These are phyloP conservation scores for Macrosoma leucophasiata DNA, from an alignment of 2,888 invertebrate genomes.

Conservation along the genomic window DNA sequence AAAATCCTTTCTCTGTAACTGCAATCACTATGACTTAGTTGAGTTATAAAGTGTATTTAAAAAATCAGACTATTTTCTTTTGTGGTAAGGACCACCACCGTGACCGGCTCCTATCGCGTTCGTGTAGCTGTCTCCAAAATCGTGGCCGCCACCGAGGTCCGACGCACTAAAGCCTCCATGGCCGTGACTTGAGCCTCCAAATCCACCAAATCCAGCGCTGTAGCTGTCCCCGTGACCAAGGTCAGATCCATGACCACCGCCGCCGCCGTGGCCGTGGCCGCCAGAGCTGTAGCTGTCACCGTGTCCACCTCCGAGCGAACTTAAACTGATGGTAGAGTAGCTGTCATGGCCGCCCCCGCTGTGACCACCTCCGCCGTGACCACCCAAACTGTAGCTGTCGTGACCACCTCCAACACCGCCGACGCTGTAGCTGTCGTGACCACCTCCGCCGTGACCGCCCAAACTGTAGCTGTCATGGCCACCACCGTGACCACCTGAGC, in stretches of 20 bases:
- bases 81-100: slow-evolving; percentile 65
- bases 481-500: slow-evolving; percentile 23
- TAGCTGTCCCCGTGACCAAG: slow-evolving; percentile 27
- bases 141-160: slow-evolving; percentile 33
- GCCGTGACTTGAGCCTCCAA: slow-evolving; percentile 34
- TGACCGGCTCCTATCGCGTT: slow-evolving; percentile 61
- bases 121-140: slow-evolving; percentile 55
- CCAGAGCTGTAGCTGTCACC: slow-evolving; percentile 26
- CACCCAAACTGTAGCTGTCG: slow-evolving; percentile 19
- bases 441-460: slow-evolving; percentile 30
- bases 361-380: slow-evolving; percentile 22
- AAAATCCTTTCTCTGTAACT: slow-evolving; percentile 27
- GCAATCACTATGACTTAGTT: slow-evolving; percentile 59
- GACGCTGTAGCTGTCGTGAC: slow-evolving; percentile 21
- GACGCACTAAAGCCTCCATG: slow-evolving; percentile 35
- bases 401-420: slow-evolving; percentile 21
- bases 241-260: slow-evolving; percentile 27
- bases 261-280: slow-evolving; percentile 22
- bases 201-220: slow-evolving; percentile 23
- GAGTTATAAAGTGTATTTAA: slow-evolving; percentile 9
- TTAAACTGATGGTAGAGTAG: slow-evolving; percentile 29
- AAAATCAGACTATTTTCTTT: slow-evolving; percentile 39
- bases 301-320: slow-evolving; percentile 27
- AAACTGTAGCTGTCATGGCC: slow-evolving; percentile 21
- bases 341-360: slow-evolving; percentile 26